Conservation (phyloP, 2,113 vertebrate genomes). For the Murina feae region DNA sequence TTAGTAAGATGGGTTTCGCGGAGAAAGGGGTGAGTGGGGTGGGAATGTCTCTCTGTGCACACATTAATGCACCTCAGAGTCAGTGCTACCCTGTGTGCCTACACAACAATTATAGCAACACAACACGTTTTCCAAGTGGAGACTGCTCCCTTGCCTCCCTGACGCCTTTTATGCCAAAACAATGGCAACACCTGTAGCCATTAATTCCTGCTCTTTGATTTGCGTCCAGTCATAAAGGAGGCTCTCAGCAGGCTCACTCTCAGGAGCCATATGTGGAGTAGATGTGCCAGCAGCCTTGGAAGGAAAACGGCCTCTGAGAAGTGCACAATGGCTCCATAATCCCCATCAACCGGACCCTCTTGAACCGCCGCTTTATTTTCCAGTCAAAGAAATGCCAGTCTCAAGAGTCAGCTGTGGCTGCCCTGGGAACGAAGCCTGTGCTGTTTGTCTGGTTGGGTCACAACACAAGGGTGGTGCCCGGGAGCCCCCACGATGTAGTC, state of each 20-base stretch:
- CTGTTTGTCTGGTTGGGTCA: background rate
- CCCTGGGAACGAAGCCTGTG: slow-evolving; percentile 28
- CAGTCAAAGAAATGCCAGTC: slow-evolving; percentile 60
- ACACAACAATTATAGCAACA: background rate
- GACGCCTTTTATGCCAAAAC: slow-evolving; percentile 58
- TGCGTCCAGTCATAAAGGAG: slow-evolving; percentile 65
- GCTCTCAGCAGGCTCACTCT: slow-evolving; percentile 63
- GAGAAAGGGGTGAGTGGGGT: background rate
- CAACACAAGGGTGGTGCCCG: slow-evolving; percentile 41
- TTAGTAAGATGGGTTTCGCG: background rate
- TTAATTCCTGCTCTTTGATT: slow-evolving; percentile 66
- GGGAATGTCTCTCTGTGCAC: background rate
- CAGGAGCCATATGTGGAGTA: slow-evolving; percentile 67
- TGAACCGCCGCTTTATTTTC: slow-evolving; percentile 63
- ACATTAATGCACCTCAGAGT: background rate
- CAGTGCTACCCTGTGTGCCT: background rate
- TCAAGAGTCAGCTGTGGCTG: slow-evolving; percentile 51
- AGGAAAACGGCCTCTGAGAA: slow-evolving; percentile 53
- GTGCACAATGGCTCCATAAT: slow-evolving; percentile 67
- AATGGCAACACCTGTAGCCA: slow-evolving; percentile 74
- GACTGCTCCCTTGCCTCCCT: slow-evolving; percentile 28
- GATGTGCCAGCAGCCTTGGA: slow-evolving; percentile 62
- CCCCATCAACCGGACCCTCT: slow-evolving; percentile 68
- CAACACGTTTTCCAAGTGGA: slow-evolving; percentile 12
- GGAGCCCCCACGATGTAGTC: background rate